These are phyloP conservation scores for Scaptomyza hsui DNA, from an alignment of 1,140 invertebrate genomes.

Conservation along the genomic window DNA sequence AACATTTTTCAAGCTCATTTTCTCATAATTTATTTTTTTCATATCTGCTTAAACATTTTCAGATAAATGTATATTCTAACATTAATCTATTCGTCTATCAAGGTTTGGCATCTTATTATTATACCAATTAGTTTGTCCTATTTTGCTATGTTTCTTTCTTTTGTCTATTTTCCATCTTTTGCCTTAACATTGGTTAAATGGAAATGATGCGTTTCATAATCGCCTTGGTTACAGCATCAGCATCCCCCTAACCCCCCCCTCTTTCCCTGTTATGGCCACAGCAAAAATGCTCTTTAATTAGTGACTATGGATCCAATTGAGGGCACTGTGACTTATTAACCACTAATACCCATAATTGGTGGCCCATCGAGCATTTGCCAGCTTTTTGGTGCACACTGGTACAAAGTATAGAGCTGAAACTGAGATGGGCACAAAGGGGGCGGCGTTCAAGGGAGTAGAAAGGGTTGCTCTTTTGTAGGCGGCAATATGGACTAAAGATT, in stretches of 20 bases:
- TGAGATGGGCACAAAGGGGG: constrained; percentile 1
- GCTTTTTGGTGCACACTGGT: too few species aligned
- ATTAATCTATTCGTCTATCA: not conserved
- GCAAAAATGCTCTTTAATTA: constrained; percentile 27
- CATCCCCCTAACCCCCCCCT: not conserved
- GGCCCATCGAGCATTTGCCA: constrained; percentile 16
- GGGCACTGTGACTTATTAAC: constrained; percentile 50
- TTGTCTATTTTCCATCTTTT: not conserved
- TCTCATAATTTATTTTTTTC: too few species aligned
- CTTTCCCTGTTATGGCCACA: too few species aligned
- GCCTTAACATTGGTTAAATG: constrained; percentile 12
- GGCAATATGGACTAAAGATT: constrained; percentile 48
- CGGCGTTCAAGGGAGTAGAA: not conserved
- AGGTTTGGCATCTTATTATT: not conserved
- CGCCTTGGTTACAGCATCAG: constrained; percentile 12
- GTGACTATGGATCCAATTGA: constrained; percentile 38
- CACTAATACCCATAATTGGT: constrained; percentile 49
- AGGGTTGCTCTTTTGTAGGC: not conserved
- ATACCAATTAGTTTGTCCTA: not conserved
- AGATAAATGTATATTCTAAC: not conserved
- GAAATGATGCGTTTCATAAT: constrained; percentile 20
- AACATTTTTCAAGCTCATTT: too few species aligned
- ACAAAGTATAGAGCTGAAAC: not conserved
- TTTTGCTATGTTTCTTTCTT: not conserved
- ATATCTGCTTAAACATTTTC: too few species aligned